A percentile compares a stretch with the other conserved stretches of the same genome.
Conservation (phyloP, 2,888 invertebrate species). For the Chalcis sispes region DNA sequence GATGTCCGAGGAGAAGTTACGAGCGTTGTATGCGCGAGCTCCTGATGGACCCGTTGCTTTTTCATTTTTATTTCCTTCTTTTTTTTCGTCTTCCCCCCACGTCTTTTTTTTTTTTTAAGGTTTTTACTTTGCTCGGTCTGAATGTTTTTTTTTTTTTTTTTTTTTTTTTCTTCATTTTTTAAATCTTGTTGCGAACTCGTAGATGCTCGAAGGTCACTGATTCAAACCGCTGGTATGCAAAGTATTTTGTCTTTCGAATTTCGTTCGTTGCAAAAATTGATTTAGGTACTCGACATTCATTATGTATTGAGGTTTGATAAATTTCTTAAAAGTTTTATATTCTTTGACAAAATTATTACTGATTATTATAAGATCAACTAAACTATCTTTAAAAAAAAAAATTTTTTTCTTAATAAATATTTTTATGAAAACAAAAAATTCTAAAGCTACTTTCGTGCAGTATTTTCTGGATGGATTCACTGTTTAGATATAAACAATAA, state of each 20-base stretch:
- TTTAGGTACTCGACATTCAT: slow-evolving; percentile 31
- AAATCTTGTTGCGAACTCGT: too few relatives aligned
- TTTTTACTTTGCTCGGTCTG: too few relatives aligned
- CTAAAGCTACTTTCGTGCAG: too few relatives aligned
- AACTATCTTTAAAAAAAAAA: too few relatives aligned
- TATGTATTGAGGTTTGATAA: too few relatives aligned
- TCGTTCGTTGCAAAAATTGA: slow-evolving; percentile 28
- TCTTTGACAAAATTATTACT: too few relatives aligned
- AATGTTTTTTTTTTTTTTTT: background rate
- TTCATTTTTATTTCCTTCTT: background rate
- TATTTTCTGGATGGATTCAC: too few relatives aligned
- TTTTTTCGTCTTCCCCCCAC: background rate
- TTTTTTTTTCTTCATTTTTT: background rate
- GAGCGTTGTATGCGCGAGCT: slow-evolving; percentile 1
- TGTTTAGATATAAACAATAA: too few relatives aligned
- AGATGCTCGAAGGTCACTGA: slow-evolving; percentile 5
- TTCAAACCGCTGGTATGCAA: background rate
- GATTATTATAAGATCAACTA: too few relatives aligned
- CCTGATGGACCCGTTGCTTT: background rate
- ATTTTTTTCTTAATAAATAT: too few relatives aligned
- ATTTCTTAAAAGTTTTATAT: too few relatives aligned
- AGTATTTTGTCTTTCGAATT: background rate
- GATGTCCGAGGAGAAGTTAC: slow-evolving; percentile 30
- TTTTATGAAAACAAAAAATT: too few relatives aligned
- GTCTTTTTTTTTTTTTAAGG: background rate